A percentile compares a stretch with the other conserved stretches of the same genome.
These are phyloP conservation scores for Rapana venosa DNA, from an alignment of 2,888 invertebrate species.

Conservation along the genomic window DNA sequence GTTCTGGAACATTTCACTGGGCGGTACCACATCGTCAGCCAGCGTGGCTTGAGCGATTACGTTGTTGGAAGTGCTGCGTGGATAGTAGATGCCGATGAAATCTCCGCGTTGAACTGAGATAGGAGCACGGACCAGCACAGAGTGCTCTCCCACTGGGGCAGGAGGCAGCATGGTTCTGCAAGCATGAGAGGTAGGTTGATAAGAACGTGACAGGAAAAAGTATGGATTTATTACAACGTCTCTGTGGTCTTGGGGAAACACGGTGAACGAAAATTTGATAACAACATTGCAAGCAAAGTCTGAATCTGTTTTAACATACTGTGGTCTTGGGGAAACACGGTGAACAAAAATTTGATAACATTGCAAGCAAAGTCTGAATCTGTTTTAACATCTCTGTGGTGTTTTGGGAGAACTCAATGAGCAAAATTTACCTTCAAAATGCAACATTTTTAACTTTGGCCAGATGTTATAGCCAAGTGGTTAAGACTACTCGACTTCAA, in stretches of 20 bases:
- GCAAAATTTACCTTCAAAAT: no score
- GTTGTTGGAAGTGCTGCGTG: constrained; percentile 58
- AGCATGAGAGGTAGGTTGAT: not conserved
- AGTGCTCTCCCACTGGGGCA: constrained; percentile 60
- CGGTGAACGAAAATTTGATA: no score
- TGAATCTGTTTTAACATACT: not conserved
- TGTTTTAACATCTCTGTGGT: not conserved
- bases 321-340: not conserved
- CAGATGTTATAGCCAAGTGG: no score
- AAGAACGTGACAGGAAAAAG: not conserved
- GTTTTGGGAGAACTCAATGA: not conserved
- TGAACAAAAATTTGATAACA: no score
- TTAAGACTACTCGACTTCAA: no score
- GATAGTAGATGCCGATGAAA: constrained; percentile 74
- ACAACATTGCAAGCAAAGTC: no score
- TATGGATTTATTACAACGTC: not conserved
- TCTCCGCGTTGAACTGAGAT: constrained; percentile 70
- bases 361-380: not conserved
- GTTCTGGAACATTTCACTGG: constrained; percentile 67
- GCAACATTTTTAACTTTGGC: no score
- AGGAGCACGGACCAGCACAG: constrained; percentile 55
- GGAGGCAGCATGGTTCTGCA: constrained; percentile 63
- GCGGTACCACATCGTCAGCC: constrained; percentile 56
- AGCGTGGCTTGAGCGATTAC: constrained; percentile 66
- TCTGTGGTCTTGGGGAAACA: not conserved